Evolutionary conservation across 1,140 invertebrate species (phyloP), one percentile per base, ranked within the genome.

Genomic region (Papilio dardanus): DNA sequence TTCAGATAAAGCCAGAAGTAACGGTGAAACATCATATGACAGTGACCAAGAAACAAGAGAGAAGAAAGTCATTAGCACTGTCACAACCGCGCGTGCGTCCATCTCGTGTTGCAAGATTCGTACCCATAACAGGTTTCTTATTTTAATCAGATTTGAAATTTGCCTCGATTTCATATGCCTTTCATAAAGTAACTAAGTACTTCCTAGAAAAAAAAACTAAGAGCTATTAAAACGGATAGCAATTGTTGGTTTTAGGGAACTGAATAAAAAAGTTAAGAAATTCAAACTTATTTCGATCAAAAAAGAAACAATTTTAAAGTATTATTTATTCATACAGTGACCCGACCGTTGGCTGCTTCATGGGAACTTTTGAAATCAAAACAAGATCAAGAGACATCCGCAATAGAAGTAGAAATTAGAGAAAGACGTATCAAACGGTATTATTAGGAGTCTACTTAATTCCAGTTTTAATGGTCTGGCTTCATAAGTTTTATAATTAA

Each of bases 351-450:
- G 8, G 74, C 78, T 8, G 88, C 89, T 7, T 85, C 90, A 30
- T 93, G 91, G 91, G 90, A 92, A 37, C 73, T 92, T 5, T 62
- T 93, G 1, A 90, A 85, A 79, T 16, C 75, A 8, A 88, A 83
- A 75, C 86, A 74, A 73, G 91, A 92, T 58, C 77, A 85, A 54
- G 86, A 87, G 30, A 85, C 83, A 16, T 81, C 88, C 16, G 42
- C 86, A 1, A 76, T 89, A 14, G 90, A 93, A 80, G 76, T 85
- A 35, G 90, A 93, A 86, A 85, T 93, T 76, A 82, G 91, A 6
- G 88, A 92, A 67, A 84, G 91, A 68, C 86, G 91, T 30, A 88
- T 93, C 19, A 82, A 88, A 82, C 87, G 91, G 91, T 91, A 78
- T 30, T 50, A 37, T 46, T 24, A 37, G 10, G 7, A 24, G 12